Evolutionary conservation across 35 echinoderm and acorn worm species (phyloP).

Genomic region (Apostichopus japonicus): DNA sequence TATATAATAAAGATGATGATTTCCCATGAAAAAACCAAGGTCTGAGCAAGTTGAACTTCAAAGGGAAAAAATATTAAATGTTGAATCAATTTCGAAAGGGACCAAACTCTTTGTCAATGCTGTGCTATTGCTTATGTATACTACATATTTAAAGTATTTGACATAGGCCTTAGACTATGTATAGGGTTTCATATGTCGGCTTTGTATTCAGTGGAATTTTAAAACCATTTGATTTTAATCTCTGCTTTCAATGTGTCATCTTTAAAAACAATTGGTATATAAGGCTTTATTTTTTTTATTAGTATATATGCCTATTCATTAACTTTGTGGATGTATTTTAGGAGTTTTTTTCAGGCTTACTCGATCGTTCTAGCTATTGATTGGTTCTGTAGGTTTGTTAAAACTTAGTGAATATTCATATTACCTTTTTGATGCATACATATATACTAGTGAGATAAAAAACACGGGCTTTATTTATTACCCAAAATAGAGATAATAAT

Average conservation of each 20-base stretch:
- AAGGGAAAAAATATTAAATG: conserved; percentile 18
- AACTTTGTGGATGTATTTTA: conserved; percentile 21
- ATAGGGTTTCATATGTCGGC: conserved; percentile 40
- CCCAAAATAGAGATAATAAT: no score
- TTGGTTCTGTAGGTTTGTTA: not conserved
- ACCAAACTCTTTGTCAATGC: conserved; percentile 54
- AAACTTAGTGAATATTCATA: conserved; percentile 33
- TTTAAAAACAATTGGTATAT: conserved; percentile 17
- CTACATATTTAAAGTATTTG: conserved; percentile 53
- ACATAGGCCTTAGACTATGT: conserved; percentile 44
- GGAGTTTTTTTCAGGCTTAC: not conserved
- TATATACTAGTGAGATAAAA: not conserved
- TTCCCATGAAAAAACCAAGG: not conserved
- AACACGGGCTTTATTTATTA: not conserved
- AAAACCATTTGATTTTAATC: not conserved
- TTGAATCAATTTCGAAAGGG: conserved; percentile 47
- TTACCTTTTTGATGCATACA: conserved; percentile 11
- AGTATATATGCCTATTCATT: conserved; percentile 43
- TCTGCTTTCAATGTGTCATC: conserved; percentile 48
- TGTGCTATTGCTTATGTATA: conserved; percentile 48
- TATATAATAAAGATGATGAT: no score
- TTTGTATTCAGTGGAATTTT: conserved; percentile 44
- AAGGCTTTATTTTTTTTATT: conserved; percentile 49
- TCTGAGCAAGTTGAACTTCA: not conserved
- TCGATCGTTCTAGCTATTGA: conserved; percentile 29